Percentiles rank a stretch among this genome's conserved stretches.
Conservation (phyloP, 2,113 vertebrate species). For the Thunnus maccoyii region DNA sequence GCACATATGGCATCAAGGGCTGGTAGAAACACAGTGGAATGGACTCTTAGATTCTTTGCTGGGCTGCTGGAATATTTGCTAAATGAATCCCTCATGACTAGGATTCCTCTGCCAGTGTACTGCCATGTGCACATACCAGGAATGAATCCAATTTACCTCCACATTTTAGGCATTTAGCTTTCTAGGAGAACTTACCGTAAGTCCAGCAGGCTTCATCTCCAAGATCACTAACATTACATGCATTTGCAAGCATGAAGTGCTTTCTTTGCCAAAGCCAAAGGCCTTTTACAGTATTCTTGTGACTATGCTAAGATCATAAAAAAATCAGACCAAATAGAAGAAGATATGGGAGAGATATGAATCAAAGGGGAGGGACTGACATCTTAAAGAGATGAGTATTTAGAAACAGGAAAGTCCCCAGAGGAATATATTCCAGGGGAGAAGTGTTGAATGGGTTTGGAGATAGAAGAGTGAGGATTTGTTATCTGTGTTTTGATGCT, state of each 20-base stretch:
- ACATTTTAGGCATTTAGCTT: conserved; percentile 41
- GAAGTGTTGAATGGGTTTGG: conserved; percentile 4
- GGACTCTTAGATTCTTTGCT: conserved; percentile 69
- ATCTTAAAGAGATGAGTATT: conserved; percentile 50
- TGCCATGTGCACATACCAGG: conserved; percentile 51
- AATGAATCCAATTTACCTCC: conserved; percentile 39
- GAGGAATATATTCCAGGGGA: conserved; percentile 32
- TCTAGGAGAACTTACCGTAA: conserved; percentile 7
- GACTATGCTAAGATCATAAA: conserved; percentile 1
- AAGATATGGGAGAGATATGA: conserved; percentile 13
- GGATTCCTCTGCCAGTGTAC: conserved; percentile 64
- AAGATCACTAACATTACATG: conserved; percentile 16
- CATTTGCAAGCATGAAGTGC: conserved; percentile 7
- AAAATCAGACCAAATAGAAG: not conserved
- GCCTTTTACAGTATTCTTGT: not conserved
- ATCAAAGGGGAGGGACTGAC: conserved; percentile 41
- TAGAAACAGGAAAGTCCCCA: conserved; percentile 26
- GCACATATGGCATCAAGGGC: conserved; percentile 59
- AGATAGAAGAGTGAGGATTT: conserved; percentile 14
- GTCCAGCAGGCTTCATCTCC: not conserved
- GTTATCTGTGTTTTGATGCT: conserved; percentile 41
- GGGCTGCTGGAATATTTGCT: conserved; percentile 74
- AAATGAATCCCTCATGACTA: conserved; percentile 76
- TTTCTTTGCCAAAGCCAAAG: not conserved
- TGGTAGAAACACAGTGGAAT: conserved; percentile 70